Evolutionary conservation across 2,797 vertebrate species (phyloP).

Genomic region (Lepus oiostolus): DNA sequence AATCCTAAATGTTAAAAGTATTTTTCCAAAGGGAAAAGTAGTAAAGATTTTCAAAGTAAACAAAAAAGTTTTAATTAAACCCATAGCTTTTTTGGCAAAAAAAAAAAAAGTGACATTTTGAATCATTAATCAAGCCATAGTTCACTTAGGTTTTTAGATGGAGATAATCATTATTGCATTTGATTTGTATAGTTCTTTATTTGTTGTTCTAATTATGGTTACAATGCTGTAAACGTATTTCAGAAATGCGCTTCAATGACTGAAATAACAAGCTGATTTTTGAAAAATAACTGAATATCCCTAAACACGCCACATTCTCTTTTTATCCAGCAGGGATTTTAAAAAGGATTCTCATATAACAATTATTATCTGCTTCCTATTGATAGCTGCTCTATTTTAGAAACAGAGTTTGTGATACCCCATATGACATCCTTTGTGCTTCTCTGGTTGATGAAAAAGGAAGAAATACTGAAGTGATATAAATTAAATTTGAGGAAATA

Average conservation of each 20-base stretch:
- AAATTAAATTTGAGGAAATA: slow-evolving; percentile 65
- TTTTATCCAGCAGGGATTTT: slow-evolving; percentile 57
- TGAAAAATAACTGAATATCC: neutral
- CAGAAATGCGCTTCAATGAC: neutral
- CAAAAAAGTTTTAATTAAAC: neutral
- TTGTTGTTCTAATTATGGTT: neutral
- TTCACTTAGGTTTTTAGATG: neutral
- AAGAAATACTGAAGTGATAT: slow-evolving; percentile 41
- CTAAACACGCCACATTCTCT: neutral
- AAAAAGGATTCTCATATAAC: slow-evolving; percentile 29
- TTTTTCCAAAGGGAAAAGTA: neutral
- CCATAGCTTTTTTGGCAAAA: neutral
- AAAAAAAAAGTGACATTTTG: neutral
- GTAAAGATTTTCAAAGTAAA: slow-evolving; percentile 34
- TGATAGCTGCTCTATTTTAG: slow-evolving; percentile 56
- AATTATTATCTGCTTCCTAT: slow-evolving; percentile 67
- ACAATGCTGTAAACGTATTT: neutral
- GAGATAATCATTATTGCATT: neutral
- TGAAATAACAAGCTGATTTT: slow-evolving; percentile 1
- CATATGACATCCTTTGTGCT: slow-evolving; percentile 14
- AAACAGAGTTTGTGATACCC: slow-evolving; percentile 54
- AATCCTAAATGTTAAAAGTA: neutral
- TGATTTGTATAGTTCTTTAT: neutral
- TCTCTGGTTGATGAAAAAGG: neutral
- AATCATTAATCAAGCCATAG: neutral